Conservation (phyloP, 53 echinoderm and acorn worm genomes). For the Echinarachnius parma region DNA sequence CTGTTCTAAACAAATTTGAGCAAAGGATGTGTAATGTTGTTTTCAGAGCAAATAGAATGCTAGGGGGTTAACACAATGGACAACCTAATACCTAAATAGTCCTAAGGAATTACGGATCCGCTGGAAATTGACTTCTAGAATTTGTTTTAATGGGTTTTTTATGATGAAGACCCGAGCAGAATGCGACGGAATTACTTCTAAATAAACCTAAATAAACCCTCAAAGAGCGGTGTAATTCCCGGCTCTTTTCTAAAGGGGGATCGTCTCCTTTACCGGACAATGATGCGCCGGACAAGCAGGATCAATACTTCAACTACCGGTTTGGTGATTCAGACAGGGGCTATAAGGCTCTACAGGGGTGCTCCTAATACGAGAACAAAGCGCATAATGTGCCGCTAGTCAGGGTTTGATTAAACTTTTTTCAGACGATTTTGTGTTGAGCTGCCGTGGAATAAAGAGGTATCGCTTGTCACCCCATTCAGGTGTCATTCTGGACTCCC, state of each 20-base stretch:
- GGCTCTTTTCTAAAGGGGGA: no score
- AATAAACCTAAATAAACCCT: no score
- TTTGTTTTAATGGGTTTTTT: constrained; percentile 21
- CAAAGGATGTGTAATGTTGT: no score
- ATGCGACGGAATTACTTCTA: no score
- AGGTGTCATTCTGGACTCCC: constrained; percentile 20
- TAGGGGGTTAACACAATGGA: constrained; percentile 9
- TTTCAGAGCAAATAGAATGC: no score
- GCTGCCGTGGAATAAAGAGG: constrained; percentile 37
- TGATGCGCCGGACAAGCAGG: neutral
- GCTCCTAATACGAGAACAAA: constrained; percentile 42
- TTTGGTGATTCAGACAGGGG: neutral
- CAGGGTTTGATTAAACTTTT: constrained; percentile 39
- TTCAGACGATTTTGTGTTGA: constrained; percentile 36
- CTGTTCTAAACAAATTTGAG: no score
- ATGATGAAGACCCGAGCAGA: no score
- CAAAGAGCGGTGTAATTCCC: no score
- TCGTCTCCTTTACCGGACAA: constrained; percentile 1
- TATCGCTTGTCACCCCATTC: constrained; percentile 42
- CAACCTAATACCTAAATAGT: constrained; percentile 20
- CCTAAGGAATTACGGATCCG: constrained; percentile 1
- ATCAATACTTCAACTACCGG: constrained; percentile 18
- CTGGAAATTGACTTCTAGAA: constrained; percentile 30
- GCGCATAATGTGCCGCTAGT: constrained; percentile 32
- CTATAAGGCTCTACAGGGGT: constrained; percentile 11